Evolutionary conservation across 2,113 vertebrate species (phyloP).

Genomic region (Pteropus alecto): DNA sequence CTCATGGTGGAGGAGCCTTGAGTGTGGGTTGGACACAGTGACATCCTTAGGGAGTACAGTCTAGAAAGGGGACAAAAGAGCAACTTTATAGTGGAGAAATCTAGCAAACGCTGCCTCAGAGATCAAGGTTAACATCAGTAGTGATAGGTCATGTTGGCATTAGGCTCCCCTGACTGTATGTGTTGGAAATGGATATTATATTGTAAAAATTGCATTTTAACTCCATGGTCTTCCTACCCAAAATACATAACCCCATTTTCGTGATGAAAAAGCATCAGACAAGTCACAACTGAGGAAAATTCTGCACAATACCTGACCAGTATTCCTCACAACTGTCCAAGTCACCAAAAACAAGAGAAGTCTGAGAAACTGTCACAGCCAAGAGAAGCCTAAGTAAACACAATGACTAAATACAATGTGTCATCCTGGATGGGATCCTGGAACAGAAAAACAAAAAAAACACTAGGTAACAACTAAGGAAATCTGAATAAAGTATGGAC

Average conservation of each 20-base stretch:
- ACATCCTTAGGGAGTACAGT: neutral
- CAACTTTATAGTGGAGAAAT: neutral
- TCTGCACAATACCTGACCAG: neutral
- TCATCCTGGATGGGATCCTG: neutral
- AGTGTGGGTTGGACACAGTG: neutral
- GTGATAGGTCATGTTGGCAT: accelerated
- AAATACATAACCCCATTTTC: neutral
- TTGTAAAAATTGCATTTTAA: neutral
- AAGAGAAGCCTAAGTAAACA: neutral
- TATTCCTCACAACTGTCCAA: neutral
- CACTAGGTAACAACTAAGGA: neutral
- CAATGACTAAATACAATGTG: too few species aligned
- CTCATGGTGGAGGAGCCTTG: neutral
- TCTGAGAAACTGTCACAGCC: neutral
- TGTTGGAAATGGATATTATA: neutral
- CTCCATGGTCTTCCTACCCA: neutral
- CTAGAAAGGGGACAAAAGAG: neutral
- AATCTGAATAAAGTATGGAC: neutral
- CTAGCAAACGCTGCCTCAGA: neutral
- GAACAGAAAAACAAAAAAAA: neutral
- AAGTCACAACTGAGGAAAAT: neutral
- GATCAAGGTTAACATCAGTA: neutral
- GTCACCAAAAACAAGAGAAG: neutral
- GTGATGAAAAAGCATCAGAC: neutral
- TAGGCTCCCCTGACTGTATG: neutral